Conservation (phyloP, 2,113 vertebrate genomes). For the Corapipo altera region DNA sequence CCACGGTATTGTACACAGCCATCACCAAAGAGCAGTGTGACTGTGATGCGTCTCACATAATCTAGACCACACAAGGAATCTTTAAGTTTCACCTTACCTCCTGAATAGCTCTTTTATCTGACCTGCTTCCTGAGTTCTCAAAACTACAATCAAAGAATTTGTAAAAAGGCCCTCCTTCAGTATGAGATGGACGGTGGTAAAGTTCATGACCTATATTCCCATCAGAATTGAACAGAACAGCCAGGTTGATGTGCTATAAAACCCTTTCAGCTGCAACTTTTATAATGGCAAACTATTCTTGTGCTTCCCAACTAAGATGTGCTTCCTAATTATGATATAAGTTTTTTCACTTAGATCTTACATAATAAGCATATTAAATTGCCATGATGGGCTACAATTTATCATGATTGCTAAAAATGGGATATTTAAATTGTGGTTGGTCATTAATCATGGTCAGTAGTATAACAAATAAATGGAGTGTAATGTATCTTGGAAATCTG, state of each 20-base stretch:
- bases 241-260: neutral
- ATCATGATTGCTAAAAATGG: slow-evolving; percentile 59
- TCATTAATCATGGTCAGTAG: slow-evolving; percentile 65
- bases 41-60: neutral
- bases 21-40: neutral
- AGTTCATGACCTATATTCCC: neutral
- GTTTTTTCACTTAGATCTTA: slow-evolving; percentile 43
- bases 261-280: neutral
- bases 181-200: neutral
- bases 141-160: neutral
- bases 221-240: neutral
- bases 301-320: neutral
- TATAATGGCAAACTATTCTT: neutral
- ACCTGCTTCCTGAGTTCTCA: neutral
- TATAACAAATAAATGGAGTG: slow-evolving; percentile 49
- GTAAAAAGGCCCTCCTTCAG: neutral
- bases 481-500: slow-evolving; percentile 26
- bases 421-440: slow-evolving; percentile 15
- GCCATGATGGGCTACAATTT: slow-evolving; percentile 39
- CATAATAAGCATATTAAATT: slow-evolving; percentile 61
- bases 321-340: slow-evolving; percentile 47
- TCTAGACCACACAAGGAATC: neutral
- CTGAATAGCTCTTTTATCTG: neutral
- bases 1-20: rapidly evolving
- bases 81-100: neutral